Conservation (phyloP, 2,113 vertebrate species). For the Heterocephalus glaber region DNA sequence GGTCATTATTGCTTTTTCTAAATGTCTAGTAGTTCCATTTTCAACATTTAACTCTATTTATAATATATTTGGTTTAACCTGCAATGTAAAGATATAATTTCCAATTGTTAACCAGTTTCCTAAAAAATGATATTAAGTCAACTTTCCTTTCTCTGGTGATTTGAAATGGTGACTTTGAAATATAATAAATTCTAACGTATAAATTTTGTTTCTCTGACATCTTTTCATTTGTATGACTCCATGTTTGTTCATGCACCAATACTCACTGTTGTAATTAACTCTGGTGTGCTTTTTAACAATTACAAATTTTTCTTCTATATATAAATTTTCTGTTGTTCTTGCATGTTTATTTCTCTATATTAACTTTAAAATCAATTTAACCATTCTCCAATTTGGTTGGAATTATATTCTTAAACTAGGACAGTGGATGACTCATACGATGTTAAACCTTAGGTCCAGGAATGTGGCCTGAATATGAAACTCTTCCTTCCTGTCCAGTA, state of each 20-base stretch:
- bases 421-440: neutral
- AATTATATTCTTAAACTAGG: neutral
- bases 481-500: neutral
- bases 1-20: neutral
- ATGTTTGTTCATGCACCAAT: neutral
- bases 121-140: neutral
- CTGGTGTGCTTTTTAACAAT: neutral
- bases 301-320: neutral
- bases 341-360: neutral
- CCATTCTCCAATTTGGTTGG: neutral
- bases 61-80: neutral
- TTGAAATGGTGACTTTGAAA: conserved; percentile 12
- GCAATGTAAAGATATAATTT: neutral
- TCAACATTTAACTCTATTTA: neutral
- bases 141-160: conserved; percentile 12
- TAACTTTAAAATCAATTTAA: conserved; percentile 43
- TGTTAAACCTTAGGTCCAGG: neutral
- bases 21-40: neutral
- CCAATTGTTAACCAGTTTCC: neutral
- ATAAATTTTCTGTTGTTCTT: neutral
- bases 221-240: neutral
- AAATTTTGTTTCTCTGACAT: neutral
- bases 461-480: neutral
- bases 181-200: neutral
- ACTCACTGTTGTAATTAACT: conserved; percentile 21